Base-by-base conservation (phyloP, 2,888 invertebrate species). In the Cheilosia vulpina region DNA sequence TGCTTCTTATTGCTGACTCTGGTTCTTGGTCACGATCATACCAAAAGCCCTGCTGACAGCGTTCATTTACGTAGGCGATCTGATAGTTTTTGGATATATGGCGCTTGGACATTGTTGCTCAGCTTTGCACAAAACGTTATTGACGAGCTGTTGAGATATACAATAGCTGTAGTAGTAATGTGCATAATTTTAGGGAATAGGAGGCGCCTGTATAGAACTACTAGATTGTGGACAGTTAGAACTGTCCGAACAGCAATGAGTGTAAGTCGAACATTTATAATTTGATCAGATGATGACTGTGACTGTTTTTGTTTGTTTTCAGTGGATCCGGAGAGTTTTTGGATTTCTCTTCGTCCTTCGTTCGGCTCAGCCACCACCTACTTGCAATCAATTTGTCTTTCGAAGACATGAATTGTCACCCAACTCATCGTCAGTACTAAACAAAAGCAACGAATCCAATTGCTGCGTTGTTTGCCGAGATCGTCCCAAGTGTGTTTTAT, bases 391-490 rank as follows among this genome's bases (percentile, higher is more conserved):
- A 19, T 45, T 31, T 7, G 31, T n/a, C 13, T 3, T 27, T 17
- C 50, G 31, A 43, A 3, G 15, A 1, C 65, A 50, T 9, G 43
- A 43, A 11, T 62, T 62, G 6, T 55, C 73, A 50, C 50, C 73
- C n/a, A 52, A 38, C 11, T 34, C 31, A 13, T 27, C 66, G 13
- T 24, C 52, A 6, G 31, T 65, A 0, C 38, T 76, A 2, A 80
- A 76, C 15, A 84, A 80, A n/a, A 69, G 75, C 71, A 84, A 76
- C 24, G 84, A 84, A 50, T 55, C 50, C 0, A 84, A 57, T 55
- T 84, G 65, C 17, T 89, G 89, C 69, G 88, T 89, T 11, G 71
- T 88, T 1, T 89, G 89, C 47, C 88, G 81, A 24, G 89, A 89
- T 50, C 87, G 85, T 7, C 84, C 83, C 7, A 89, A 89, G 79